A percentile compares a stretch with the other conserved stretches of the same genome.
Conservation (phyloP, 2,797 vertebrate species). For the Peromyscus melanophrys region DNA sequence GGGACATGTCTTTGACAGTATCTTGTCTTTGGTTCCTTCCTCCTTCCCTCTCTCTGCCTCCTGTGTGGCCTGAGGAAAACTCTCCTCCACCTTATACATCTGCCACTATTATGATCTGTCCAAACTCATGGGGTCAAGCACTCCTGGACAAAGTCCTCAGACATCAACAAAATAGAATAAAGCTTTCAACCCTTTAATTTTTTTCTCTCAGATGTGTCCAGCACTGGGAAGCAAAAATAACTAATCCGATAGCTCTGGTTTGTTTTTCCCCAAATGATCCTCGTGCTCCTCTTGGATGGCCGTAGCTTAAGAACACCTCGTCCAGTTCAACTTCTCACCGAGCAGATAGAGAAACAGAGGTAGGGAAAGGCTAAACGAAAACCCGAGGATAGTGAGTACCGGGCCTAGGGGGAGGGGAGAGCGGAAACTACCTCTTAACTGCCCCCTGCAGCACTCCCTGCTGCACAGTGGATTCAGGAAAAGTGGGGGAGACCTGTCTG, state of each 20-base stretch:
- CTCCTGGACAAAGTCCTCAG: neutral
- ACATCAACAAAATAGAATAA: neutral
- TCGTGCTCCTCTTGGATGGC: neutral
- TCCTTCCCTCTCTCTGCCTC: neutral
- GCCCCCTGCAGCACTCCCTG: neutral
- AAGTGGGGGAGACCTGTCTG: neutral
- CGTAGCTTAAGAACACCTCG: neutral
- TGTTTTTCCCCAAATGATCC: neutral
- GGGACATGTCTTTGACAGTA: neutral
- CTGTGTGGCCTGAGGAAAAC: neutral
- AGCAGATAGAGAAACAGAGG: slow-evolving; percentile 21
- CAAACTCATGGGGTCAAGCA: neutral
- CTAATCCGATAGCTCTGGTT: neutral
- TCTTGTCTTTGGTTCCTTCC: neutral
- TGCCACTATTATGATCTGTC: neutral
- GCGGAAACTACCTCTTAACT: neutral
- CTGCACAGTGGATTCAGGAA: neutral
- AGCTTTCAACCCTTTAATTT: neutral
- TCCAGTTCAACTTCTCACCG: neutral
- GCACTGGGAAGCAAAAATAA: neutral
- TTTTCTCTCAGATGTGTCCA: neutral
- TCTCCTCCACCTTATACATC: neutral
- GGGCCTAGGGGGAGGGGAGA: neutral
- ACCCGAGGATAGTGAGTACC: neutral
- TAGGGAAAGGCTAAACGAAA: neutral